Base-by-base conservation (phyloP, 2,113 vertebrate genomes). In the Archilochus colubris region DNA sequence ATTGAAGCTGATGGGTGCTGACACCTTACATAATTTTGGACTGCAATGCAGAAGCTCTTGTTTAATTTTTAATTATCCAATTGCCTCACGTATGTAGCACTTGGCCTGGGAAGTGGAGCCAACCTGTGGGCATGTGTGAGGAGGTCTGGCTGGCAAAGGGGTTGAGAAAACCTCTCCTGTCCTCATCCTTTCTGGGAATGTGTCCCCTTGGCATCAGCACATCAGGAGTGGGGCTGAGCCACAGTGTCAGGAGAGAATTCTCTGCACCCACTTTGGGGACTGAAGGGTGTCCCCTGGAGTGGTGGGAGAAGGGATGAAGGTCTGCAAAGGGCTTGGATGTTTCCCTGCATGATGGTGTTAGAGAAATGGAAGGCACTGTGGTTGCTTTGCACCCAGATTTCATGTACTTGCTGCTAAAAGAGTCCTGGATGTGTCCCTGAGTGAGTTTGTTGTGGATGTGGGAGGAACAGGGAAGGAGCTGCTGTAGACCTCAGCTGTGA, bases 61-160 rank as follows among this genome's bases (percentile, higher is more conserved):
- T 93, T 98, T 96, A 95, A 96, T 97, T 97, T 98, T 97, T 98
- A 97, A 97, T 96, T 96, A 95, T 72, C 95, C 76, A 5, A 8
- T 69, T 82, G 70, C 50, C 2, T 12, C 59, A 18, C 6, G 2
- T 4, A 4, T 0, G 7, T 59, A 59, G 86, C 0, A 24, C 38
- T 93, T 33, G 1, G 13, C 59, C 36, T 51, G 72, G 83, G 90
- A 78, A 75, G 79, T 7, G 6, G 23, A 51, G 28, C 28, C 4
- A 28, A 59, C 86, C 86, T 16, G 2, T 10, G 76, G 68, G 53
- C 62, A 53, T 4, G 1, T 89, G 75, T 1, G 16, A 22, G 40
- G 66, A 43, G 63, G 27, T 61, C 51, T 61, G 87, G 40, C 51
- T 93, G 80, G 31, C 5, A 53, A 20, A 18, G 64, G 12, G 1